A percentile compares a stretch with the other conserved stretches of the same genome.
Conservation (phyloP, 2,113 vertebrate species). For the Theristicus caerulescens region DNA sequence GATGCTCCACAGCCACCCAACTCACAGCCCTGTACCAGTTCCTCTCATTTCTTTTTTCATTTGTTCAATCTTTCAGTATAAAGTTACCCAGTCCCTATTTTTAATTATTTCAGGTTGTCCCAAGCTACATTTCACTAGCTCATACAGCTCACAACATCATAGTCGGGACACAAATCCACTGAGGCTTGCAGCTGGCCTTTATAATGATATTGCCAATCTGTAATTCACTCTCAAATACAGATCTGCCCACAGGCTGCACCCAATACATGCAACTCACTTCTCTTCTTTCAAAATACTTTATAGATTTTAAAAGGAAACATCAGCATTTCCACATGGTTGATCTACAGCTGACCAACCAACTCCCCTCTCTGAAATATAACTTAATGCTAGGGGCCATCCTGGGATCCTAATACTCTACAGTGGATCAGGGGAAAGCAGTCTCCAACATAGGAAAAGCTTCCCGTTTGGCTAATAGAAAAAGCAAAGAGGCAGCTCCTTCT, state of each 20-base stretch:
- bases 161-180: neutral
- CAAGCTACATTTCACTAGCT: neutral
- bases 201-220: fast-evolving
- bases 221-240: neutral
- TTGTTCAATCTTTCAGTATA: neutral
- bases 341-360: neutral
- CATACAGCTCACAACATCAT: neutral
- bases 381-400: neutral
- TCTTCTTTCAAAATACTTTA: neutral
- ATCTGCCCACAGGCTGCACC: neutral
- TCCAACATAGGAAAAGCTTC: neutral
- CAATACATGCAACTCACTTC: fast-evolving
- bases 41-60: neutral
- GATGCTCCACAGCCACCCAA: neutral
- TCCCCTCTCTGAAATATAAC: neutral
- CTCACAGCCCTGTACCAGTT: neutral
- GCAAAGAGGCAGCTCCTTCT: neutral
- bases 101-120: neutral
- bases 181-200: neutral
- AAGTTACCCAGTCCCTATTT: neutral
- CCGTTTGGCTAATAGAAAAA: neutral
- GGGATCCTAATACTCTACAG: no score
- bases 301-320: neutral
- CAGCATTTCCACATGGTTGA: fast-evolving
- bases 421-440: neutral